phyloP scores from a whole-genome alignment of 1,140 invertebrate species.

The Zaprionus capensis region DNA sequence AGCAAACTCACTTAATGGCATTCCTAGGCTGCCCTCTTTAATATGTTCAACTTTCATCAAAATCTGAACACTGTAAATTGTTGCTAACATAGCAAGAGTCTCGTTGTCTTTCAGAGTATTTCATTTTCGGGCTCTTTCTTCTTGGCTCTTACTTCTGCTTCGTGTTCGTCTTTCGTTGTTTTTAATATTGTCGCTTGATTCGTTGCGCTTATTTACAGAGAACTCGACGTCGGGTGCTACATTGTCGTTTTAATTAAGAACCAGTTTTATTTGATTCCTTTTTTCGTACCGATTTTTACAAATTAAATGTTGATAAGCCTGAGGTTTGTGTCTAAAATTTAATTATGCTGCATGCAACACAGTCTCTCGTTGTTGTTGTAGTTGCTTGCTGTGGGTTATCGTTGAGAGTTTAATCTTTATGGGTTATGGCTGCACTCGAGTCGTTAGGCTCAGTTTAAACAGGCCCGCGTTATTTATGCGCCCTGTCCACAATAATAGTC shows the following conservation, averaged over 20 bases:
- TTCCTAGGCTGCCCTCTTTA: not conserved
- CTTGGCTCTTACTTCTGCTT: not conserved
- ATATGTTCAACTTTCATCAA: not conserved
- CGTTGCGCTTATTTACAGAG: slow-evolving; percentile 77
- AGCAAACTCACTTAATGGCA: not conserved
- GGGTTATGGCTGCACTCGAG: slow-evolving; percentile 74
- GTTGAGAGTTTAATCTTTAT: slow-evolving; percentile 75
- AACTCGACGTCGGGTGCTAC: slow-evolving; percentile 47
- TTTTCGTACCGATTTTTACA: slow-evolving; percentile 59
- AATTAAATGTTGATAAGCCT: slow-evolving; percentile 71
- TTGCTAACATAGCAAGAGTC: not conserved
- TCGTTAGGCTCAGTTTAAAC: slow-evolving; percentile 72
- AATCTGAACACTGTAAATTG: not conserved
- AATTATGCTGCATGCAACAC: slow-evolving; percentile 70
- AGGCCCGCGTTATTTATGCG: slow-evolving; percentile 64
- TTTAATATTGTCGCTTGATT: slow-evolving; percentile 62
- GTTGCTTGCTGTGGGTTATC: slow-evolving; percentile 45
- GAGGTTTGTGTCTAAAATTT: slow-evolving; percentile 52
- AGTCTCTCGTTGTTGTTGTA: slow-evolving; percentile 1
- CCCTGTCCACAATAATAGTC: slow-evolving; percentile 75
- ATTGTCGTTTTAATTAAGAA: slow-evolving; percentile 77
- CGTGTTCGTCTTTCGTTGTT: slow-evolving; percentile 31
- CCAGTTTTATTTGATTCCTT: slow-evolving; percentile 54
- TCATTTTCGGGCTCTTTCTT: slow-evolving; percentile 8
- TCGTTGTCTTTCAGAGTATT: not conserved